These are phyloP conservation scores for Aleiodes testaceus DNA, from an alignment of 2,888 invertebrate genomes.

Conservation along the genomic window DNA sequence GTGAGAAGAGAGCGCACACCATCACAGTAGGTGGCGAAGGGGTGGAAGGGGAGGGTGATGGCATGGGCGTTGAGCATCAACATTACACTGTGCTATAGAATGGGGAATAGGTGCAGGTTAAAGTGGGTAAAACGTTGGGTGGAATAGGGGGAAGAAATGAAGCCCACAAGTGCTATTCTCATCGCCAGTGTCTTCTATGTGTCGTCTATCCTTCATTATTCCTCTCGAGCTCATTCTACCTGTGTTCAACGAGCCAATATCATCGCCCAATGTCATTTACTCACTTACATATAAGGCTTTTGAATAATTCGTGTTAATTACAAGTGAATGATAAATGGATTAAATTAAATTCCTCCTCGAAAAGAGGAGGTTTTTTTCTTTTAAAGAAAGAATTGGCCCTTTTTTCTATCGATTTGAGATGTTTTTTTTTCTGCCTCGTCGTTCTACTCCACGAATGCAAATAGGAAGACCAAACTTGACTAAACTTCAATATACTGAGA, in stretches of 20 bases:
- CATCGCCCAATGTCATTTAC: constrained; percentile 34
- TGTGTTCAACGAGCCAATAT: constrained; percentile 42
- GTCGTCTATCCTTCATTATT: constrained; percentile 25
- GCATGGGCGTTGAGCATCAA: constrained; percentile 15
- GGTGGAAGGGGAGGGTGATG: too few relatives aligned
- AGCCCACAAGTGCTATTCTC: constrained; percentile 35
- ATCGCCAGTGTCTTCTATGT: constrained; percentile 2
- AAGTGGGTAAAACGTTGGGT: constrained; percentile 19
- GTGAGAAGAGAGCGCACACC: constrained; percentile 44
- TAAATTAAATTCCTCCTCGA: too few relatives aligned
- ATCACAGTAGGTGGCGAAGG: not conserved
- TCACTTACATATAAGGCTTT: not conserved
- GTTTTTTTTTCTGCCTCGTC: constrained; percentile 35
- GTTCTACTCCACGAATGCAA: constrained; percentile 61
- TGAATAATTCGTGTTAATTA: not conserved
- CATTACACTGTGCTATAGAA: constrained; percentile 15
- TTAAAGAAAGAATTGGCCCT: too few relatives aligned
- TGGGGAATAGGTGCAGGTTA: not conserved
- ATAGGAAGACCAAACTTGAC: constrained; percentile 68
- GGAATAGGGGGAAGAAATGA: not conserved
- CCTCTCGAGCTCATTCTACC: constrained; percentile 35
- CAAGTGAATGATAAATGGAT: too few relatives aligned
- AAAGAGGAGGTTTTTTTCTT: too few relatives aligned
- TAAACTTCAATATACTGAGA: constrained; percentile 65
- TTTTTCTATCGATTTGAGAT: constrained; percentile 11